These are phyloP conservation scores for Chauna torquata DNA, from an alignment of 2,113 vertebrate genomes.

Conservation along the genomic window DNA sequence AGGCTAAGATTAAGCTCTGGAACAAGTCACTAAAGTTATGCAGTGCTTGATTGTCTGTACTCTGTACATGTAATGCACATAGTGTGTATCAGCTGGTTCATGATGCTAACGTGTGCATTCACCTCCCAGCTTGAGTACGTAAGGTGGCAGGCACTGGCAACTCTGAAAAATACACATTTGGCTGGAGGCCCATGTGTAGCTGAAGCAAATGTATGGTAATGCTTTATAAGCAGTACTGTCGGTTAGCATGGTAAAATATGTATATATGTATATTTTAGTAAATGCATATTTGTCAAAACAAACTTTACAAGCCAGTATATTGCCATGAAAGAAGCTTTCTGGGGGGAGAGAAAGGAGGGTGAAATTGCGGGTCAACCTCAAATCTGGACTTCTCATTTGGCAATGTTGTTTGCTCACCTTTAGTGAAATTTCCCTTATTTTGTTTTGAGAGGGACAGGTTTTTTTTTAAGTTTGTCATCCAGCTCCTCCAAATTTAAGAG, in stretches of 20 bases:
- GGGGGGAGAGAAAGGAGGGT: background rate
- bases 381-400: background rate
- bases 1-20: constrained; percentile 8
- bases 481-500: background rate
- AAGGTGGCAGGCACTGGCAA: background rate
- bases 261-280: too few species aligned
- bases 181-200: background rate
- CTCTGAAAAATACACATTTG: background rate
- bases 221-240: constrained; percentile 5
- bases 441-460: background rate
- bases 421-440: background rate
- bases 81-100: background rate
- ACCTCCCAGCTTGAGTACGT: background rate
- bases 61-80: background rate
- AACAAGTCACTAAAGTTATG: background rate
- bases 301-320: background rate
- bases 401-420: background rate
- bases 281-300: background rate
- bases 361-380: background rate
- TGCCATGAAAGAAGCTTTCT: background rate
- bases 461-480: background rate
- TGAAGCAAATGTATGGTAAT: background rate
- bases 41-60: background rate
- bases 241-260: background rate
- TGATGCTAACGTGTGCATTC: background rate